phyloP scores from a whole-genome alignment of 2,113 vertebrate genomes.

The Progne subis region DNA sequence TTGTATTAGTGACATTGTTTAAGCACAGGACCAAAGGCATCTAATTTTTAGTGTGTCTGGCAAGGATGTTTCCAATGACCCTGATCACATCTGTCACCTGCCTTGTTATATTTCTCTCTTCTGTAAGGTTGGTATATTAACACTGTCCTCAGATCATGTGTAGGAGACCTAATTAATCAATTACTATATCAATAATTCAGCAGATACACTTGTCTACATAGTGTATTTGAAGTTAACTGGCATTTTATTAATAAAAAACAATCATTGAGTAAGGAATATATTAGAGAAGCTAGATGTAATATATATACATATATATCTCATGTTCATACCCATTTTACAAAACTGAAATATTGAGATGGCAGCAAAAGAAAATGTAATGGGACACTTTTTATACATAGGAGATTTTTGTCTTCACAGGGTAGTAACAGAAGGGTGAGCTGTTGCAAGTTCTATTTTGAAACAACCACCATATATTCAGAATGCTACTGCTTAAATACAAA shows the following conservation, averaged over 20 bases:
- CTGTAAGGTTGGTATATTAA: not conserved
- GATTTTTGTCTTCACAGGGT: not conserved
- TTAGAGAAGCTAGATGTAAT: not conserved
- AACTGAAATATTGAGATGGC: not conserved
- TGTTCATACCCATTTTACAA: not conserved
- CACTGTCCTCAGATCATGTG: not conserved
- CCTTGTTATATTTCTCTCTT: not conserved
- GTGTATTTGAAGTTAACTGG: not conserved
- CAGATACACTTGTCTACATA: not conserved
- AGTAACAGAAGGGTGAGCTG: not conserved
- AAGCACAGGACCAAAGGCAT: not conserved
- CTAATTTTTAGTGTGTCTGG: not conserved
- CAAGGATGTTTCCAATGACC: not conserved
- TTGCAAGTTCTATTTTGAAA: not conserved
- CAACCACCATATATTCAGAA: not conserved
- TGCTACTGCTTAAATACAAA: slow-evolving; percentile 51
- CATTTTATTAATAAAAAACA: not conserved
- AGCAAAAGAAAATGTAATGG: not conserved
- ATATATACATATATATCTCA: not conserved
- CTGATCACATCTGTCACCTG: not conserved
- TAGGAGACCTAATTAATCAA: not conserved
- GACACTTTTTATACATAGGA: not conserved
- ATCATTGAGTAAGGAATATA: not conserved
- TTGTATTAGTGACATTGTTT: not conserved
- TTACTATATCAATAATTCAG: not conserved